Percentiles rank a stretch among this genome's conserved stretches.
Evolutionary conservation across 1,140 invertebrate genomes (phyloP).

Genomic region (Diabrotica undecimpunctata): DNA sequence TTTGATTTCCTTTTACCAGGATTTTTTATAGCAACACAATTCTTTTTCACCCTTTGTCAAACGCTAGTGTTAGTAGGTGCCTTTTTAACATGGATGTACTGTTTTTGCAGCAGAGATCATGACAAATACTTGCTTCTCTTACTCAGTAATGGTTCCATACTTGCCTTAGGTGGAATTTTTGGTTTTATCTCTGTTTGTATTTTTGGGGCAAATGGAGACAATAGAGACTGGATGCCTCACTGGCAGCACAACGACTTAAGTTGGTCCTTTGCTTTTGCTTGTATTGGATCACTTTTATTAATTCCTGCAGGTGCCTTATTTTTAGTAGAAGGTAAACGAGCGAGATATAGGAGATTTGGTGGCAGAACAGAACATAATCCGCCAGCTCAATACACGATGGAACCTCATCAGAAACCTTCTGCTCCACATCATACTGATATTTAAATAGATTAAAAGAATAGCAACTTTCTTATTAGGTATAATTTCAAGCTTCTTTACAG

Average conservation of each 20-base stretch:
- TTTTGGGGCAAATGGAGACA: constrained; percentile 86
- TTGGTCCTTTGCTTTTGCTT: constrained; percentile 88
- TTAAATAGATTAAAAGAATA: constrained; percentile 36
- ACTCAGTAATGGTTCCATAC: constrained; percentile 66
- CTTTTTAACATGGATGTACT: constrained; percentile 68
- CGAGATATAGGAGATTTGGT: constrained; percentile 65
- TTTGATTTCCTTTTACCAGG: constrained; percentile 76
- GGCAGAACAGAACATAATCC: constrained; percentile 48
- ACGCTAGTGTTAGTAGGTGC: constrained; percentile 70
- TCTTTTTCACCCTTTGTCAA: constrained; percentile 85
- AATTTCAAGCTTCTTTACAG: background rate
- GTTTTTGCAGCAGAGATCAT: constrained; percentile 73
- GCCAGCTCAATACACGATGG: constrained; percentile 56
- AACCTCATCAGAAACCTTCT: constrained; percentile 48
- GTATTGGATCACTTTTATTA: constrained; percentile 70
- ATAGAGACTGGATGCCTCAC: constrained; percentile 93
- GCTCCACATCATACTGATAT: constrained; percentile 53
- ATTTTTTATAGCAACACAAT: constrained; percentile 90
- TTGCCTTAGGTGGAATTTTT: constrained; percentile 69
- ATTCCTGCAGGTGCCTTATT: constrained; percentile 74
- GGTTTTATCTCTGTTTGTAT: constrained; percentile 69
- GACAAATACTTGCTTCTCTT: constrained; percentile 72
- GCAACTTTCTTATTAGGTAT: background rate
- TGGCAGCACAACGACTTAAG: constrained; percentile 95
- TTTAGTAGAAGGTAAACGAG: constrained; percentile 75